Base-by-base conservation (phyloP, 2,888 invertebrate genomes). In the Drosophila formosana region DNA sequence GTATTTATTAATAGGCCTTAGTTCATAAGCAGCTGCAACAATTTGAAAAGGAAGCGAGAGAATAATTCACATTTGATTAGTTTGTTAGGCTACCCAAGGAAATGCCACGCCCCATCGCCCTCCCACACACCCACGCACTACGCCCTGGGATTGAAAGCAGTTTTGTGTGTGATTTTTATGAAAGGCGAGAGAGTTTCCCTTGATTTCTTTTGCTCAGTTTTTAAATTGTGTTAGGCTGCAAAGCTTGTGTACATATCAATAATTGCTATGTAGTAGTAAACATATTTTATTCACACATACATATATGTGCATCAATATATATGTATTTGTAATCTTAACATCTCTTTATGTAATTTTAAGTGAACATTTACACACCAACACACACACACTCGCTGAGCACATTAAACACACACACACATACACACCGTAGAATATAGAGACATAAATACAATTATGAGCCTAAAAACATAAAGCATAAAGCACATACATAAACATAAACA, bases 161-260 rank as follows among this genome's bases (percentile, higher is more conserved):
- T 66, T 70, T 74, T 74, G 73, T n/a, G 37, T 37, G 11, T 37
- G 41, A 13, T 68, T 51, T 55, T 26, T 58, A 4, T 37, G n/a
- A 37, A n/a, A n/a, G 37, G n/a, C 37, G 37, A 37, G 37, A 37
- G 37, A 41, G 18, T 41, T 41, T 13, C 7, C 39, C 7, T 28
- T 32, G 32, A 30, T 68, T 49, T 34, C 45, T 6, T 13, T 47
- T 34, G 46, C 50, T 62, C 45, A 13, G 34, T 52, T 43, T 43
- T 62, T 49, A 45, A 41, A 37, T 75, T 70, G 53, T 67, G 60
- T 82, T 80, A 53, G 66, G 75, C 81, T 80, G 60, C 69, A 66
- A 79, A 69, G 82, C 82, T 82, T 76, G 58, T 82, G 82, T 82
- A 82, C 79, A 82, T 82, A 82, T 82, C 75, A 81, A 77, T 82